Percentiles rank a stretch among this genome's conserved stretches.
These are phyloP conservation scores for Cataglyphis altisquamis DNA, from an alignment of 2,888 invertebrate species.

Conservation along the genomic window DNA sequence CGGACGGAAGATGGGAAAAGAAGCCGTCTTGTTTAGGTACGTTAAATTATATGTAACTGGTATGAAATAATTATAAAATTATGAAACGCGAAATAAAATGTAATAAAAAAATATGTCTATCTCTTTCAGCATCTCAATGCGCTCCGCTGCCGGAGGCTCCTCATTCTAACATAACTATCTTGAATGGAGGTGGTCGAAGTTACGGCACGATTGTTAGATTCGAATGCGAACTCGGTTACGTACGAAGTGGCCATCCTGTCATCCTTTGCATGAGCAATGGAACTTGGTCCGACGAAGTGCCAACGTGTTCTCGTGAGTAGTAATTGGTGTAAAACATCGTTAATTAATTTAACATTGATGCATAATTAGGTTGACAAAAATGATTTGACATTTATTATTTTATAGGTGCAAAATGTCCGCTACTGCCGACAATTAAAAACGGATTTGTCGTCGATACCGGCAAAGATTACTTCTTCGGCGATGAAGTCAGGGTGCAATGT, in stretches of 20 bases:
- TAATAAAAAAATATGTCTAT: neutral
- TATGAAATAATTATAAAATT: neutral
- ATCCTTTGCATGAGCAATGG: constrained; percentile 98
- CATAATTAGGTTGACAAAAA: neutral
- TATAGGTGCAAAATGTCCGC: constrained; percentile 90
- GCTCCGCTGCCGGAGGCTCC: constrained; percentile 94
- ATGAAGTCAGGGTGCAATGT: constrained; percentile 97
- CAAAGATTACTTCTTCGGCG: constrained; percentile 93
- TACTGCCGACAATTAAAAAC: constrained; percentile 93
- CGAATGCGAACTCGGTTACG: constrained; percentile 96
- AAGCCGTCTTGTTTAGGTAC: constrained; percentile 95
- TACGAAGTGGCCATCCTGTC: constrained; percentile 95
- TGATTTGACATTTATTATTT: neutral
- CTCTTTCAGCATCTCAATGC: constrained; percentile 93
- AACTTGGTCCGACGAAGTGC: constrained; percentile 97
- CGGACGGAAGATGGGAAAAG: constrained; percentile 97
- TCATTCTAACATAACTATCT: constrained; percentile 94
- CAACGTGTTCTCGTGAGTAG: constrained; percentile 92
- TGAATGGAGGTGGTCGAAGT: constrained; percentile 96
- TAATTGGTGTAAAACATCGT: neutral
- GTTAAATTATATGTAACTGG: constrained; percentile 6
- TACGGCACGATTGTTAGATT: constrained; percentile 97
- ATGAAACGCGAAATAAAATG: neutral
- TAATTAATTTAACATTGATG: neutral
- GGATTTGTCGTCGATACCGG: constrained; percentile 94